These are phyloP conservation scores for Erinaceus europaeus DNA, from an alignment of 2,113 vertebrate species.

Conservation along the genomic window DNA sequence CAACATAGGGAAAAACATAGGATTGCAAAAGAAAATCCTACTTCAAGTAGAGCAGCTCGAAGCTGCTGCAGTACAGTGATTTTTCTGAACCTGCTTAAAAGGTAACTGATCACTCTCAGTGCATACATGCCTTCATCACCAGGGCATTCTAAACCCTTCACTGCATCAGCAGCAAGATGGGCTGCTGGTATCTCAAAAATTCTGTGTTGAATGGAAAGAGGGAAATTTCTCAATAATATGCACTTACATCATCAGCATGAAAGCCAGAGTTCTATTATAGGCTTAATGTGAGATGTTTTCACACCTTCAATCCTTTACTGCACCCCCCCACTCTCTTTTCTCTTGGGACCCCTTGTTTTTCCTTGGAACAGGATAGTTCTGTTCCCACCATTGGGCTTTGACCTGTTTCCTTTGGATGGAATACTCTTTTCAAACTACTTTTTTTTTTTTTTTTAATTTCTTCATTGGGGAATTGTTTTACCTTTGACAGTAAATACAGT, in stretches of 20 bases:
- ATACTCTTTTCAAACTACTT: not conserved
- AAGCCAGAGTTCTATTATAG: not conserved
- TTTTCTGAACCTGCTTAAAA: not conserved
- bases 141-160: not conserved
- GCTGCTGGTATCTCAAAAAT: not conserved
- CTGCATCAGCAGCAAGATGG: not conserved
- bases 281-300: not conserved
- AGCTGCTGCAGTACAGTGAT: not conserved
- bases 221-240: not conserved
- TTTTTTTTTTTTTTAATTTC: too few relatives aligned
- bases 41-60: not conserved
- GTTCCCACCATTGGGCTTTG: too few relatives aligned
- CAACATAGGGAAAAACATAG: not conserved
- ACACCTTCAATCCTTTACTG: not conserved
- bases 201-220: not conserved
- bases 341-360: not conserved
- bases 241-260: not conserved
- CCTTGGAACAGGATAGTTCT: not conserved
- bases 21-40: not conserved
- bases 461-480: too few relatives aligned
- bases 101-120: not conserved
- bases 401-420: not conserved
- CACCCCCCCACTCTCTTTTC: too few relatives aligned
- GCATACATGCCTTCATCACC: not conserved
- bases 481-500: too few relatives aligned